These are phyloP conservation scores for Spodoptera frugiperda DNA, from an alignment of 1,140 invertebrate species.

Conservation along the genomic window DNA sequence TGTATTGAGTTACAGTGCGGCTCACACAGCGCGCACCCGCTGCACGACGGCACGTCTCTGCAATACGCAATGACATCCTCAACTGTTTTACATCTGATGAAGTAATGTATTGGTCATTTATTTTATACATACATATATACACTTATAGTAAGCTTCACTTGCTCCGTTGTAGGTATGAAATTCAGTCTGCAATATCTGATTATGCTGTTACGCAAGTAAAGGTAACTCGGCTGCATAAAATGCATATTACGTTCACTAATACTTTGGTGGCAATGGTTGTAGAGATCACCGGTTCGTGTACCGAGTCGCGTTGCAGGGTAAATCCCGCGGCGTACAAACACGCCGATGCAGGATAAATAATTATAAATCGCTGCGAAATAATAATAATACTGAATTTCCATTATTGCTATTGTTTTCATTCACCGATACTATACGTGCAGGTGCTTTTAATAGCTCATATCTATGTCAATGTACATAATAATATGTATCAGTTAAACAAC, in stretches of 20 bases:
- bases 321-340: conserved; percentile 35
- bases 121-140: too few species aligned
- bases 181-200: too few species aligned
- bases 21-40: not conserved
- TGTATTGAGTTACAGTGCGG: conserved; percentile 19
- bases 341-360: conserved; percentile 23
- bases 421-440: not conserved
- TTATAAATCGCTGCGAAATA: conserved; percentile 28
- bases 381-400: conserved; percentile 26
- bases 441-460: not conserved
- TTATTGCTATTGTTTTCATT: conserved; percentile 16
- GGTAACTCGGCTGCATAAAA: too few species aligned
- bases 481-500: too few species aligned
- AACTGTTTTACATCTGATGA: too few species aligned
- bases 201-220: too few species aligned
- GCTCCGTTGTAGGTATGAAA: too few species aligned
- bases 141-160: too few species aligned
- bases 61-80: too few species aligned
- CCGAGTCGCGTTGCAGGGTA: not conserved
- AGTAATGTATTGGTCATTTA: too few species aligned
- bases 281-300: not conserved
- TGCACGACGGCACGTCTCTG: not conserved
- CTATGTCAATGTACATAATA: not conserved
- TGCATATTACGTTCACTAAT: too few species aligned
- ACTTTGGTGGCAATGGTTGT: too few species aligned